These are phyloP conservation scores for Melanostigma gelatinosum DNA, from an alignment of 2,113 vertebrate species.

Conservation along the genomic window DNA sequence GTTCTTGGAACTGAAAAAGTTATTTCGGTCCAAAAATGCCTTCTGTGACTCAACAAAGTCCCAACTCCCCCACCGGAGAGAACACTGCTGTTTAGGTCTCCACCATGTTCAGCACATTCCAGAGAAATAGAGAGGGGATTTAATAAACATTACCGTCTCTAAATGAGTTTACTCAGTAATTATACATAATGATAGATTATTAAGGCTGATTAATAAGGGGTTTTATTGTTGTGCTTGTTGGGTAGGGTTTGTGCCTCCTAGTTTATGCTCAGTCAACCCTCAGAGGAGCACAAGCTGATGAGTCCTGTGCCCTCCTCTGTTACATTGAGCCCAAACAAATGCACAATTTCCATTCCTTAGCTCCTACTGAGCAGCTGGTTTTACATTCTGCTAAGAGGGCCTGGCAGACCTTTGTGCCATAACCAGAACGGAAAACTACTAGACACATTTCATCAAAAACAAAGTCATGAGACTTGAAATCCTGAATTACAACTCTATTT, in stretches of 20 bases:
- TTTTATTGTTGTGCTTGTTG: constrained; percentile 62
- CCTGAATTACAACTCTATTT: constrained; percentile 27
- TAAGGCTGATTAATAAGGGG: constrained; percentile 72
- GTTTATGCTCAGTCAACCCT: constrained; percentile 41
- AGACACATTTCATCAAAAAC: constrained; percentile 1
- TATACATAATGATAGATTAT: constrained; percentile 70
- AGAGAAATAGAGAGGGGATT: constrained; percentile 63
- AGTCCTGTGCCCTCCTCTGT: constrained; percentile 33
- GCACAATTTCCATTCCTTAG: constrained; percentile 48
- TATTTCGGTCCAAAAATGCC: neutral
- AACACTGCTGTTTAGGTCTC: constrained; percentile 21
- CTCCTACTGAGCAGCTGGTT: constrained; percentile 31
- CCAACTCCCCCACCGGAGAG: neutral
- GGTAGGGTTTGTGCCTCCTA: constrained; percentile 41
- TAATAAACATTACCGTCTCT: constrained; percentile 66
- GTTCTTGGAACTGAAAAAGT: neutral
- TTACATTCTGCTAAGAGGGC: constrained; percentile 9
- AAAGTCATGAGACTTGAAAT: constrained; percentile 4
- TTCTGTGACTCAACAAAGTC: constrained; percentile 48
- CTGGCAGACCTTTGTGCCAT: neutral
- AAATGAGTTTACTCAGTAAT: constrained; percentile 75
- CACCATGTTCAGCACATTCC: constrained; percentile 71
- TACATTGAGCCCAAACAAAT: constrained; percentile 51
- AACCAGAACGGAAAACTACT: constrained; percentile 53
- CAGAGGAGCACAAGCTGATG: constrained; percentile 36